phyloP scores from a whole-genome alignment of 1,140 invertebrate genomes.

The Dryas iulia region DNA sequence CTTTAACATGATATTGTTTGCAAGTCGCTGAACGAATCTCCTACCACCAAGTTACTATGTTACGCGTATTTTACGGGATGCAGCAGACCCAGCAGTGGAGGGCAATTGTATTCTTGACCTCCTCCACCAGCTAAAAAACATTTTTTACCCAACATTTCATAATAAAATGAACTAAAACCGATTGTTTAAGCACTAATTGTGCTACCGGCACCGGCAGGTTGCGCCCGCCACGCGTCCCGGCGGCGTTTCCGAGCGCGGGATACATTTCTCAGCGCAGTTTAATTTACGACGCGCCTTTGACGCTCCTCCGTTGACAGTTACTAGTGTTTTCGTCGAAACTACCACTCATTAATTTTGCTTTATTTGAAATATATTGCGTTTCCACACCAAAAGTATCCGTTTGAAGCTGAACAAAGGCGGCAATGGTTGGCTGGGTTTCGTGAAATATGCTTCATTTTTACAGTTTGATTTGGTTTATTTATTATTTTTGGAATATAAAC shows the following conservation, averaged over 20 bases:
- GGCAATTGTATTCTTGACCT: too few relatives aligned
- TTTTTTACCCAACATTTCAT: neutral
- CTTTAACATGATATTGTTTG: too few relatives aligned
- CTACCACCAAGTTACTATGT: too few relatives aligned
- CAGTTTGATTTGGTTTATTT: neutral
- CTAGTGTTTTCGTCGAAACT: constrained; percentile 2
- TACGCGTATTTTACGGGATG: too few relatives aligned
- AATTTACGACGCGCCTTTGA: constrained; percentile 10
- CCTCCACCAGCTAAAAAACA: too few relatives aligned
- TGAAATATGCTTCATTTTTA: neutral
- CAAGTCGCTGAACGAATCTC: too few relatives aligned
- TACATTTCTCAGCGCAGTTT: neutral
- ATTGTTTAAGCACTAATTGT: neutral
- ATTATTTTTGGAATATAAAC: neutral
- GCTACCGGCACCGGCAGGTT: too few relatives aligned
- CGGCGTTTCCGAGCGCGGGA: neutral
- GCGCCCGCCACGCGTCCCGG: neutral
- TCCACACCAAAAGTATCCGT: constrained; percentile 1
- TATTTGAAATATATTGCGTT: constrained; percentile 12
- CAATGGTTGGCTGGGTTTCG: neutral
- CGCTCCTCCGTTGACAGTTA: constrained; percentile 8
- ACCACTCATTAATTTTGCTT: constrained; percentile 10
- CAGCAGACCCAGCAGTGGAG: too few relatives aligned
- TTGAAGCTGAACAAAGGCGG: constrained; percentile 7
- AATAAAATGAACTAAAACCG: neutral